Conservation (phyloP, 1,140 invertebrate species). For the Potamilus streckersoni region DNA sequence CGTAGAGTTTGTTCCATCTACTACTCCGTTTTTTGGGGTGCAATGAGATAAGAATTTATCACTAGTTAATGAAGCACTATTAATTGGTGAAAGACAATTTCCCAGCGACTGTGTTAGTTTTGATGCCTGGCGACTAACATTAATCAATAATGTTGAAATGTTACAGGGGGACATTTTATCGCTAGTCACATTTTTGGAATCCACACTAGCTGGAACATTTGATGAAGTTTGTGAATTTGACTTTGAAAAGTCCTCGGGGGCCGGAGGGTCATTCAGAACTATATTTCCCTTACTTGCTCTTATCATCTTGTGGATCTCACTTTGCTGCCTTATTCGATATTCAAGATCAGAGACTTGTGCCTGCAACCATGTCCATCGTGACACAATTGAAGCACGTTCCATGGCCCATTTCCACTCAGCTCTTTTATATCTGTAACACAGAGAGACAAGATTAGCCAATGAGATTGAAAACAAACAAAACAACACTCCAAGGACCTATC, state of each 20-base stretch:
- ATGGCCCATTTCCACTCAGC: constrained; percentile 87
- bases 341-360: constrained; percentile 92
- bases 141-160: constrained; percentile 55
- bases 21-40: neutral
- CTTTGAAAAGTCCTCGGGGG: constrained; percentile 38
- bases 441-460: constrained; percentile 21
- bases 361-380: constrained; percentile 91
- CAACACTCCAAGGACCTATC: too few species aligned
- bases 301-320: constrained; percentile 77
- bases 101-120: constrained; percentile 58
- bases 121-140: constrained; percentile 59
- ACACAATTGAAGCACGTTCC: constrained; percentile 83
- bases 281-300: constrained; percentile 64
- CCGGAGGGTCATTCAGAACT: constrained; percentile 54
- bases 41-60: constrained; percentile 20
- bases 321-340: constrained; percentile 90
- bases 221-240: too few species aligned
- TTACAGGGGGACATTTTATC: constrained; percentile 53
- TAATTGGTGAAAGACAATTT: constrained; percentile 56
- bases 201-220: too few species aligned
- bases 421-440: constrained; percentile 76
- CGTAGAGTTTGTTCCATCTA: too few species aligned
- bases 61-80: neutral
- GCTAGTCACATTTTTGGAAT: neutral
- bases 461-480: too few species aligned